Evolutionary conservation across 2,113 vertebrate species (phyloP).

Genomic region (Chloebia gouldiae): DNA sequence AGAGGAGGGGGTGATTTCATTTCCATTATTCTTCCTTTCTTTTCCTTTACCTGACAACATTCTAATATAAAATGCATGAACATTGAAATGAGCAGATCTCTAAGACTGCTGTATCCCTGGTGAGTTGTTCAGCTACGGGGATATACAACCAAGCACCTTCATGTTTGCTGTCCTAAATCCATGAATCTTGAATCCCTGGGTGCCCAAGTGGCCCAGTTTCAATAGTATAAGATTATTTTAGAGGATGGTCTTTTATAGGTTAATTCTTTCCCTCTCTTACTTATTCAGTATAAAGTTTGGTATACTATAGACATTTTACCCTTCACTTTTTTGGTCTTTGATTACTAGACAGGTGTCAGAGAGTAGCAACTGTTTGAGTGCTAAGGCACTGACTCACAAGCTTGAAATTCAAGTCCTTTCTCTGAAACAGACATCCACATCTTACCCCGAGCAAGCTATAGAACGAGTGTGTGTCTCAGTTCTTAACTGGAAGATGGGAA

Average conservation of each 20-base stretch:
- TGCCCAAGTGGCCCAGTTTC: conserved; percentile 40
- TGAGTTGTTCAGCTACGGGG: not conserved
- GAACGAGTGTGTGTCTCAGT: not conserved
- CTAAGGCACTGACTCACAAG: conserved; percentile 37
- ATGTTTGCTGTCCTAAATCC: conserved; percentile 57
- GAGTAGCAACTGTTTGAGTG: not conserved
- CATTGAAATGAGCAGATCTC: not conserved
- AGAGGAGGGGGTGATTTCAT: not conserved
- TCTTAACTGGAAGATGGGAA: conserved; percentile 36
- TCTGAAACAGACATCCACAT: conserved; percentile 33
- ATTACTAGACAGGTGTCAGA: conserved; percentile 16
- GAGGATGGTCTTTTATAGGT: not conserved
- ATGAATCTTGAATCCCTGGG: conserved; percentile 45
- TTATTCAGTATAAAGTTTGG: not conserved
- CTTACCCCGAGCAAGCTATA: conserved; percentile 1
- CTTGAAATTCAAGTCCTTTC: conserved; percentile 37
- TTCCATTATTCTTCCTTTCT: not conserved
- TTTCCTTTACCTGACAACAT: not conserved
- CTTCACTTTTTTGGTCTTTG: conserved; percentile 29
- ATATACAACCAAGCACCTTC: conserved; percentile 31
- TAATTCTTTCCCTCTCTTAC: conserved; percentile 4
- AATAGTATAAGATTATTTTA: not conserved
- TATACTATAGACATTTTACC: not conserved
- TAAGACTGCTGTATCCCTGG: not conserved
- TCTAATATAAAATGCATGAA: conserved; percentile 6